These are phyloP conservation scores for Gobiocypris rarus DNA, from an alignment of 2,113 vertebrate genomes.

Conservation along the genomic window DNA sequence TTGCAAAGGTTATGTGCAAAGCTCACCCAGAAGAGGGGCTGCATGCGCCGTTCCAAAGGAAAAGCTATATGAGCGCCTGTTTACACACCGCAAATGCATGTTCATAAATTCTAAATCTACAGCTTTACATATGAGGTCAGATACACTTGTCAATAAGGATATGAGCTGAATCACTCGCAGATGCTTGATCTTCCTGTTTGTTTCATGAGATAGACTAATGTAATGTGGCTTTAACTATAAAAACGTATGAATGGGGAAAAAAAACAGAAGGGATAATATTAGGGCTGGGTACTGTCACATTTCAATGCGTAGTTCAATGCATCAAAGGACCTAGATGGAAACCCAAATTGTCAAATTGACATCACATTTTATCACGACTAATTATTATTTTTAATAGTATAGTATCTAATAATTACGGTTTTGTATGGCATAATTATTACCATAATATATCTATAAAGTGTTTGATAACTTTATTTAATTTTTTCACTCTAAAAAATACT, in stretches of 20 bases:
- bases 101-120: constrained; percentile 38
- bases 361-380: too few relatives aligned
- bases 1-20: constrained; percentile 50
- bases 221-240: constrained; percentile 1
- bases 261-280: background rate
- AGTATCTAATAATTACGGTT: background rate
- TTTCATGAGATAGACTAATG: background rate
- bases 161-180: constrained; percentile 26
- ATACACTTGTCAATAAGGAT: constrained; percentile 23
- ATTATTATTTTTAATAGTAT: background rate
- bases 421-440: background rate
- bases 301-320: background rate
- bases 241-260: background rate
- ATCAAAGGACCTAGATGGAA: background rate
- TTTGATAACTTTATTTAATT: too few relatives aligned
- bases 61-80: constrained; percentile 28
- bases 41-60: constrained; percentile 24
- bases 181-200: background rate
- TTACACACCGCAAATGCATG: constrained; percentile 41
- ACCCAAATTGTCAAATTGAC: too few relatives aligned
- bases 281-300: background rate
- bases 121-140: constrained; percentile 35
- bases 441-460: too few relatives aligned
- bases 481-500: too few relatives aligned
- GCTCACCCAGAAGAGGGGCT: constrained; percentile 27